Evolutionary conservation across 2,888 invertebrate genomes (phyloP).

Genomic region (Thymelicus acteon): DNA sequence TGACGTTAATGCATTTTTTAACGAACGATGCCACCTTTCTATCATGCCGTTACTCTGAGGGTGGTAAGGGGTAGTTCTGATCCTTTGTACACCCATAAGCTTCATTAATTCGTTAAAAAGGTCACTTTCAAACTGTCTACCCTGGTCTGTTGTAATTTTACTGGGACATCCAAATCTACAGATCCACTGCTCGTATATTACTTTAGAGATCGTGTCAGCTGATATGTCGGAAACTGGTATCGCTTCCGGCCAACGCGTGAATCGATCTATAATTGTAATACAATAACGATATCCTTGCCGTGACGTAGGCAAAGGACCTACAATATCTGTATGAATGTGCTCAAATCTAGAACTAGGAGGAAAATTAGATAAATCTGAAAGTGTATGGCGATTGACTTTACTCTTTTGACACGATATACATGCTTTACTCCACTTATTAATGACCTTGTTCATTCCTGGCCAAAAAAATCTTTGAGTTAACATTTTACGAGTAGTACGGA

Average conservation of each 20-base stretch:
- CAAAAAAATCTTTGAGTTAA: constrained; percentile 11
- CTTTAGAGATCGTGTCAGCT: constrained; percentile 43
- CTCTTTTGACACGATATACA: constrained; percentile 30
- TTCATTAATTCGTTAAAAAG: no score
- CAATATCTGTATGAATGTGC: constrained; percentile 39
- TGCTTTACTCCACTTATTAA: background rate
- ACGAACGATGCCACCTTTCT: no score
- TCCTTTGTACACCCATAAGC: no score
- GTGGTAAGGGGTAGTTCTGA: background rate
- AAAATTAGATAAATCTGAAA: constrained; percentile 18
- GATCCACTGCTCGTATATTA: background rate
- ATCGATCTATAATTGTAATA: constrained; percentile 11
- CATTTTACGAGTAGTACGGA: constrained; percentile 31
- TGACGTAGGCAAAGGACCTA: constrained; percentile 35
- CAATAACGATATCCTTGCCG: constrained; percentile 40
- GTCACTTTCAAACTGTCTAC: no score
- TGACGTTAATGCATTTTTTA: no score
- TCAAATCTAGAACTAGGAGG: constrained; percentile 29
- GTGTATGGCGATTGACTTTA: constrained; percentile 35
- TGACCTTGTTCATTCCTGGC: constrained; percentile 1
- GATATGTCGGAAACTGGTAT: constrained; percentile 42
- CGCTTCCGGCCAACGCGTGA: constrained; percentile 44
- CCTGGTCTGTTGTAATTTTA: no score
- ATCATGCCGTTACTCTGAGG: no score
- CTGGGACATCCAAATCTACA: no score